Evolutionary conservation across 2,797 vertebrate species (phyloP), one percentile per base, ranked within the genome.

Genomic region (Eutrigla gurnardus): DNA sequence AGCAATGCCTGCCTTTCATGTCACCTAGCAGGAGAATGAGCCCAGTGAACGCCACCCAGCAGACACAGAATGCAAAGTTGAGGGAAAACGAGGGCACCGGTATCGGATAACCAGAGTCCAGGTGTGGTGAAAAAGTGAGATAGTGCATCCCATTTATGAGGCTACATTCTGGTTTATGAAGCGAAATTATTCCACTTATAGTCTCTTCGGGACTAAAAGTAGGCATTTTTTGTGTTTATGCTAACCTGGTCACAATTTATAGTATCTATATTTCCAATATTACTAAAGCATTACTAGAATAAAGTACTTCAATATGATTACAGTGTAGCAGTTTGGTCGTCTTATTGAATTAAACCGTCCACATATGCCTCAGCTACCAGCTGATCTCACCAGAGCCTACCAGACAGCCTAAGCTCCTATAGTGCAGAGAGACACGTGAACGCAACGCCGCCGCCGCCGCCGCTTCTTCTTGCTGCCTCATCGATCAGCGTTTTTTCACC

Each of bases 381-480:
- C 78, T 85, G 88, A 79, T 86, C 79, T 65, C 33, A 71, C 61
- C 79, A 65, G 82, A 74, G 75, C 80, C 80, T 84, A 25, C 70
- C 73, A 65, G 75, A 81, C 80, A 73, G 78, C 46, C 73, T 55
- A 54, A 85, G 73, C 68, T 68, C 47, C 62, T 25, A 37, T 37
- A 5, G 66, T 36, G 70, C 60, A 59, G 61, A 69, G 69, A 57
- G 25, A 65, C 64, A 70, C 60, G 60, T 63, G 59, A 71, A 81
- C 35, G 64, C 68, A 77, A 35, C 52, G 45, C 45, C 25, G 55
- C 70, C 2, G 40, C 55, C 5, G 42, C 62, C 60, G 36, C 75
- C 71, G 54, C 25, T 25, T 25, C 25, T 25, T 25, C 25, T 25
- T 25, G 25, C 25, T 25, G 25, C 62, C 75, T 57, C 32, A 33